Evolutionary conservation across 2,888 invertebrate species (phyloP).

Genomic region (Aplocera efformata): DNA sequence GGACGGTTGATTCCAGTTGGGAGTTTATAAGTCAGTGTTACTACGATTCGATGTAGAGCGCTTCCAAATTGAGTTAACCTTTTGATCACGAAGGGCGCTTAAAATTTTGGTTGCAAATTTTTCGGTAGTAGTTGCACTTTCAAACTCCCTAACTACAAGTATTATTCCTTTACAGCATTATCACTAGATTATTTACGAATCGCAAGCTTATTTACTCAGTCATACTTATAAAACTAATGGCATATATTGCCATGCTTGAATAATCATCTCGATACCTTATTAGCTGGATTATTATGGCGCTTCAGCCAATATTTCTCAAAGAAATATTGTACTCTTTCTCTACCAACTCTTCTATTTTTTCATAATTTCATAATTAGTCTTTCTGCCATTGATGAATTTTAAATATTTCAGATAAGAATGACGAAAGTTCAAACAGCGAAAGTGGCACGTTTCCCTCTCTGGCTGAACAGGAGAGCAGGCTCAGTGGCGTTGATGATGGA

Average conservation of each 20-base stretch:
- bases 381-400: no score
- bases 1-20: slow-evolving; percentile 95
- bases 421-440: slow-evolving; percentile 61
- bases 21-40: slow-evolving; percentile 88
- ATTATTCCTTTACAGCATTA: no score
- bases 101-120: slow-evolving; percentile 25
- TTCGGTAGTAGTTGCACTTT: slow-evolving; percentile 34
- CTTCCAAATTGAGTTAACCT: slow-evolving; percentile 23
- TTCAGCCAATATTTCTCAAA: no score
- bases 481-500: slow-evolving; percentile 77
- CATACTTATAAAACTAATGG: no score
- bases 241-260: no score
- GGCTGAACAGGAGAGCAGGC: slow-evolving; percentile 69
- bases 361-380: no score
- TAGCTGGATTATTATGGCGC: not conserved
- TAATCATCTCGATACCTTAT: not conserved
- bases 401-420: slow-evolving; percentile 58
- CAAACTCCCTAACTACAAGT: slow-evolving; percentile 24
- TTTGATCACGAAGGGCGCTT: slow-evolving; percentile 9
- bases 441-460: slow-evolving; percentile 77
- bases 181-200: no score
- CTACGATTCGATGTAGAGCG: slow-evolving; percentile 37
- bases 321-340: not conserved
- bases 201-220: no score
- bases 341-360: slow-evolving; percentile 9